These are phyloP conservation scores for Deilephila elpenor DNA, from an alignment of 2,888 invertebrate species.

Conservation along the genomic window DNA sequence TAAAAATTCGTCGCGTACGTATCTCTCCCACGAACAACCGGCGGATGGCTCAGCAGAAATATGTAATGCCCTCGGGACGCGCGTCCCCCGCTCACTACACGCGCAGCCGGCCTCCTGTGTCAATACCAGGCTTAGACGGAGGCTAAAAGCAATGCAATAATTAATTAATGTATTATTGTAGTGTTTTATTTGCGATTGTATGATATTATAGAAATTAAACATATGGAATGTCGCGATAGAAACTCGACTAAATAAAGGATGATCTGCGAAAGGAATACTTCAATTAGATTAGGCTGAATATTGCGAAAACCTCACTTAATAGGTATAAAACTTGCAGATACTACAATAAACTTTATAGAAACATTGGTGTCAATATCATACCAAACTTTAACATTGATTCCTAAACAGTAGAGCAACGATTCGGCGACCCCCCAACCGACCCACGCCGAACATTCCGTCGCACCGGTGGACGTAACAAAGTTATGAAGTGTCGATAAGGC, in stretches of 20 bases:
- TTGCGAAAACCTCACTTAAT: no score
- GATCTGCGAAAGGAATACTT: no score
- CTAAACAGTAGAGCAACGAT: neutral
- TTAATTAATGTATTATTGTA: neutral
- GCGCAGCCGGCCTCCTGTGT: neutral
- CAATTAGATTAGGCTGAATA: no score
- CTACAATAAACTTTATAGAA: neutral
- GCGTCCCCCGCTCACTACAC: neutral
- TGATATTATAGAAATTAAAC: neutral
- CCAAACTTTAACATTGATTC: neutral
- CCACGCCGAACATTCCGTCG: conserved; percentile 22
- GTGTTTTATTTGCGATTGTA: conserved; percentile 4
- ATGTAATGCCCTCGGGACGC: conserved; percentile 11
- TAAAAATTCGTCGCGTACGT: conserved; percentile 6
- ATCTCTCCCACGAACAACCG: conserved; percentile 14
- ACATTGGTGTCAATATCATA: neutral
- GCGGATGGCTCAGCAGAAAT: conserved; percentile 22
- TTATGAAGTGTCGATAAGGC: conserved; percentile 58
- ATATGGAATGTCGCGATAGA: neutral
- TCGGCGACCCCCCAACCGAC: neutral
- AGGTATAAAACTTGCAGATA: no score
- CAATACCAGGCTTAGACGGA: neutral
- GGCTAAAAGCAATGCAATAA: conserved; percentile 5
- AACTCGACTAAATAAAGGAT: no score
- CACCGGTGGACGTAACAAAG: conserved; percentile 35